A percentile compares a stretch with the other conserved stretches of the same genome.
Conservation (phyloP, 2,797 vertebrate genomes). For the Limosa lapponica region DNA sequence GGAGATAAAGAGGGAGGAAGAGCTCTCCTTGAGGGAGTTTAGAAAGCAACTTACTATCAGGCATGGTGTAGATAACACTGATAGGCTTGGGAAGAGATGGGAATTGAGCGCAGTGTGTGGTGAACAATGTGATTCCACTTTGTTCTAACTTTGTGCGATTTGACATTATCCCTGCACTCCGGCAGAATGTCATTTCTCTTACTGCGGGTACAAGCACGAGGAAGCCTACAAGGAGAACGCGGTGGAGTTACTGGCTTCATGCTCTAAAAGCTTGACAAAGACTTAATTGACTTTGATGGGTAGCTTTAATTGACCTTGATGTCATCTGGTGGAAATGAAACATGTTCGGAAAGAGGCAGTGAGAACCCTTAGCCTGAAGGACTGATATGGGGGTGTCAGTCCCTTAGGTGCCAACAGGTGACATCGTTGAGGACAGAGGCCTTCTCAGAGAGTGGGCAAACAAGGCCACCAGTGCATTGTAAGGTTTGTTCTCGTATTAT, state of each 20-base stretch:
- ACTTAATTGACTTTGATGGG: neutral
- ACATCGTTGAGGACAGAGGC: neutral
- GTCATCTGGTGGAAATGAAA: neutral
- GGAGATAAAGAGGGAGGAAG: neutral
- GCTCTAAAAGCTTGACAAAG: neutral
- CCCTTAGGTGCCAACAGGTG: neutral
- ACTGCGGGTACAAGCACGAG: neutral
- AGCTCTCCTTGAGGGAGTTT: neutral
- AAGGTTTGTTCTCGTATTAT: neutral
- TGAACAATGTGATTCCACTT: neutral
- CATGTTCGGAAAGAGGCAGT: neutral
- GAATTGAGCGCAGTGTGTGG: neutral
- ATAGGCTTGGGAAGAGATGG: neutral
- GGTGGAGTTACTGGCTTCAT: neutral
- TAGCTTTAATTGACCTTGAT: neutral
- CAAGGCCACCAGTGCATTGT: neutral
- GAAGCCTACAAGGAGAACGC: neutral
- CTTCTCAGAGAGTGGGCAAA: neutral
- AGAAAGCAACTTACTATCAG: neutral
- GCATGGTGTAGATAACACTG: neutral
- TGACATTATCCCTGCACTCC: neutral
- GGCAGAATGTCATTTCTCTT: neutral
- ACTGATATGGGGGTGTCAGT: neutral
- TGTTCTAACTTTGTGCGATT: neutral
- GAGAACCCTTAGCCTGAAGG: neutral